These are phyloP conservation scores for Atta colombica DNA, from an alignment of 1,140 invertebrate genomes.

Conservation along the genomic window DNA sequence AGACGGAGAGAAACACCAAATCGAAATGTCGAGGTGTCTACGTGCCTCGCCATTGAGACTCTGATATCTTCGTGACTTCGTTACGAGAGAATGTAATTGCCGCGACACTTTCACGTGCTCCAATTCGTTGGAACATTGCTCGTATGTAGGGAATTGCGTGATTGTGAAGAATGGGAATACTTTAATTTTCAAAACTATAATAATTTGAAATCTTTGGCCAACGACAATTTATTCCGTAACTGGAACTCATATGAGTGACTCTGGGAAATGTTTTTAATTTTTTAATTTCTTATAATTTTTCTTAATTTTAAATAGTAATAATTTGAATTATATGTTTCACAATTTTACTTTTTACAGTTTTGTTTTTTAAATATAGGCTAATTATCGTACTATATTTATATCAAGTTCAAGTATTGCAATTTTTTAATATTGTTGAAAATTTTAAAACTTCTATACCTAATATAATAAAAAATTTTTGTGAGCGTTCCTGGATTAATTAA, in stretches of 20 bases:
- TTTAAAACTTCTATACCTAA: too few species aligned
- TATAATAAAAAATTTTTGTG: too few species aligned
- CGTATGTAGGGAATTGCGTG: not conserved
- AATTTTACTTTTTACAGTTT: too few species aligned
- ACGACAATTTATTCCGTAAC: not conserved
- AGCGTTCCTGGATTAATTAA: not conserved
- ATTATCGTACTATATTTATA: too few species aligned
- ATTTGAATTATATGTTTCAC: too few species aligned
- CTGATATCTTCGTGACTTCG: constrained; percentile 46
- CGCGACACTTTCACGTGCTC: constrained; percentile 5
- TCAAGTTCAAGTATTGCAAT: too few species aligned
- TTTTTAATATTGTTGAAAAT: too few species aligned
- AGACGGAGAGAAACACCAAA: constrained; percentile 31
- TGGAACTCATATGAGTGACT: too few species aligned
- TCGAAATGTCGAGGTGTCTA: constrained; percentile 61
- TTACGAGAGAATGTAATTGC: constrained; percentile 32
- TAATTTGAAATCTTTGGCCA: constrained; percentile 2
- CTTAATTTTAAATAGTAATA: too few species aligned
- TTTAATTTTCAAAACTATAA: not conserved
- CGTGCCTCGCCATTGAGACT: constrained; percentile 18
- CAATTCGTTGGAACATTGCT: not conserved
- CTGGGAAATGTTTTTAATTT: too few species aligned
- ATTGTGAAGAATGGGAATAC: not conserved
- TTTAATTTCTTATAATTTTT: too few species aligned
- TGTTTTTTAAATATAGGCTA: too few species aligned